phyloP scores from a whole-genome alignment of 2,888 invertebrate species.

The Acanthococcus lagerstroemiae region DNA sequence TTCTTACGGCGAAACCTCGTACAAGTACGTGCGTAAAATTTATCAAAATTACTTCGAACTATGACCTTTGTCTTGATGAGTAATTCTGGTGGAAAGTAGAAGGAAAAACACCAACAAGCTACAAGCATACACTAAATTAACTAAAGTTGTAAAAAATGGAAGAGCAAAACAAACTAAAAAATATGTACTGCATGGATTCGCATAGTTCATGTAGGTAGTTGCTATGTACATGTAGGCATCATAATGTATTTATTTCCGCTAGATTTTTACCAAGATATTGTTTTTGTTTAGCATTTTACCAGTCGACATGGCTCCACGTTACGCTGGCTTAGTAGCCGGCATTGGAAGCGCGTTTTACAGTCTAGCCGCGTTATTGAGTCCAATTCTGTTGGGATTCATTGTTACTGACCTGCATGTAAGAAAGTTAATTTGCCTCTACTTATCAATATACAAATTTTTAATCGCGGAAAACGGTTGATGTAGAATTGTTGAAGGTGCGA shows the following conservation, averaged over 20 bases:
- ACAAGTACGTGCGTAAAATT: slow-evolving; percentile 5
- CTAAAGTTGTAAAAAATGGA: too few species aligned
- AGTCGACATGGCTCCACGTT: neutral
- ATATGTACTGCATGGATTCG: too few species aligned
- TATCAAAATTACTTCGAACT: neutral
- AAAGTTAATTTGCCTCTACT: neutral
- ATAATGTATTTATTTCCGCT: neutral
- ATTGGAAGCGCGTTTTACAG: neutral
- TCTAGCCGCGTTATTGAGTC: neutral
- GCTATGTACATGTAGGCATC: neutral
- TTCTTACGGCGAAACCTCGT: neutral
- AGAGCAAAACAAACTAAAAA: too few species aligned
- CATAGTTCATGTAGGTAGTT: too few species aligned
- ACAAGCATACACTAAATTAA: too few species aligned
- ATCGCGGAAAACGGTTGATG: neutral
- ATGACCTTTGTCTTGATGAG: neutral
- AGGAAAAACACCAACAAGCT: neutral
- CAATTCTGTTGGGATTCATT: neutral
- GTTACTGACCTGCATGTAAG: neutral
- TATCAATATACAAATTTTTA: neutral
- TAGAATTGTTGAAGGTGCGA: neutral
- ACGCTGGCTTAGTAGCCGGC: neutral
- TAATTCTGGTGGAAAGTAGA: neutral
- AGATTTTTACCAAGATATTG: neutral
- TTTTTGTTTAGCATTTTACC: neutral